These are phyloP conservation scores for Paedocypris sp. DNA, from an alignment of 2,113 vertebrate genomes.

Conservation along the genomic window DNA sequence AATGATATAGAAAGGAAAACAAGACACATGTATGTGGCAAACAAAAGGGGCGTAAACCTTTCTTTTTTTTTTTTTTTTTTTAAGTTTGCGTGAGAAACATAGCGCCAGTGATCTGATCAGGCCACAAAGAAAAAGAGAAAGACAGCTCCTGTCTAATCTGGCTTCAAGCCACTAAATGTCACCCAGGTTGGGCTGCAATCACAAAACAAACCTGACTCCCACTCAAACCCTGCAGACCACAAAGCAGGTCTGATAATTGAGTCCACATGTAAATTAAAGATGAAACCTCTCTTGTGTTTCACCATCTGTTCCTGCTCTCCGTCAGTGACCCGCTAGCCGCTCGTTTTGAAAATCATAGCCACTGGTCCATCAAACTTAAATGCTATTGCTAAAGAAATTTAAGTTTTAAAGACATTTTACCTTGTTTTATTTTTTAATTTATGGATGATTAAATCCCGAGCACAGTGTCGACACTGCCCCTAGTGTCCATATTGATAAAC, in stretches of 20 bases:
- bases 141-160: conserved; percentile 14
- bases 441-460: too few relatives aligned
- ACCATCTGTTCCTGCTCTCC: conserved; percentile 38
- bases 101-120: background rate
- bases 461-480: too few relatives aligned
- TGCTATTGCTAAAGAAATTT: too few relatives aligned
- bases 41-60: conserved; percentile 5
- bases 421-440: too few relatives aligned
- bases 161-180: conserved; percentile 39
- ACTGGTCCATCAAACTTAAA: background rate
- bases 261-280: conserved; percentile 34
- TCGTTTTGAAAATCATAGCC: background rate
- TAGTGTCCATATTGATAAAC: too few relatives aligned
- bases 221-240: conserved; percentile 28
- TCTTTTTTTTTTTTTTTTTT: too few relatives aligned
- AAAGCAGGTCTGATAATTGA: conserved; percentile 39
- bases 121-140: background rate
- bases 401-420: too few relatives aligned
- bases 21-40: background rate
- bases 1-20: background rate
- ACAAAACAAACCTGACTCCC: conserved; percentile 26
- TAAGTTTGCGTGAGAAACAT: conserved; percentile 9
- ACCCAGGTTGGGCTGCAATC: conserved; percentile 27
- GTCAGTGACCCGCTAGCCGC: background rate
- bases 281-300: conserved; percentile 36